Evolutionary conservation across 2,113 vertebrate genomes (phyloP), one percentile per base, ranked within the genome.

Genomic region (Emberiza fucata): DNA sequence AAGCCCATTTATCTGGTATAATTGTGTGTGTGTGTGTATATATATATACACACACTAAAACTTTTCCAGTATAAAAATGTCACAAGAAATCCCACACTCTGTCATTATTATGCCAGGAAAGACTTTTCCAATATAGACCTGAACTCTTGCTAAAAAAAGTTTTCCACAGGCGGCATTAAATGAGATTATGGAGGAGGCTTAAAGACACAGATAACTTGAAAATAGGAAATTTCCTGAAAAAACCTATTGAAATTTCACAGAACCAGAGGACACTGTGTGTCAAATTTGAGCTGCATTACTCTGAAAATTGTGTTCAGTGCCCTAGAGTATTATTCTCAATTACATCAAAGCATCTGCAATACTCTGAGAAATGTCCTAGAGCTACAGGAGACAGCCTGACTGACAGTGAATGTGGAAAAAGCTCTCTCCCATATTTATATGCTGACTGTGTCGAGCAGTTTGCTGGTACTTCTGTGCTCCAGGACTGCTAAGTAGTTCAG

Each of bases 81-180:
- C 81, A 66, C n/a, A 66, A 82, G 59, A 82, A 95, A 82, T 76
- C 66, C 60, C 85, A 82, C 78, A 75, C 35, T 22, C 82, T 88
- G 29, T 70, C 82, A 73, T 93, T 88, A 77, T 90, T 78, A 80
- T 78, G 33, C 68, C 48, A 88, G 63, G 22, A 94, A 86, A 92
- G 18, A 12, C 39, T 94, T 70, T 44, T 77, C 24, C n/a, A 68
- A n/a, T 53, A 76, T 7, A 88, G 85, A 92, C 33, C 44, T 73
- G 45, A 93, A 64, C 24, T 96, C 33, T 81, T 54, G 19, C 75
- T 88, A 70, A 88, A 83, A 80, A 75, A 77, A 56, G 12, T 54
- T 89, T 91, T 78, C 68, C 63, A 89, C 65, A 79, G 64, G 68
- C 1, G 1, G 25, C 79, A 92, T 93, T 82, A 83, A 89, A 92